phyloP scores from a whole-genome alignment of 2,113 vertebrate species.

The Bagarius yarrelli region DNA sequence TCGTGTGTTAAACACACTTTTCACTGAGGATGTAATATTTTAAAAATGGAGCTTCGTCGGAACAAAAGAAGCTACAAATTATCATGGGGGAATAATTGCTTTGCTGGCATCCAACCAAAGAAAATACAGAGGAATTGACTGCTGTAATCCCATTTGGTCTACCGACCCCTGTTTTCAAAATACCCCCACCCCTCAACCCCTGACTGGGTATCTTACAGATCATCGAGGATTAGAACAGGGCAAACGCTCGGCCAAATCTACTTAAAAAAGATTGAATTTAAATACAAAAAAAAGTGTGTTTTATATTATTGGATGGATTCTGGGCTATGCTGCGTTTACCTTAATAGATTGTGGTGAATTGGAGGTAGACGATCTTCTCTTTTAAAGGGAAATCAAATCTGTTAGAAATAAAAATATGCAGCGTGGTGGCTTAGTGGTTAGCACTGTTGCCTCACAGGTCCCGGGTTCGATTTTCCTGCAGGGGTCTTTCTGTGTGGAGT shows the following conservation, averaged over 20 bases:
- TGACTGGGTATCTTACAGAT: too few species aligned
- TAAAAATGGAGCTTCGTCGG: neutral
- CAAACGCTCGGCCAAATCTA: too few species aligned
- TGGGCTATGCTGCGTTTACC: neutral
- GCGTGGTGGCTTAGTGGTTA: too few species aligned
- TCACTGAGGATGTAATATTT: slow-evolving; percentile 3
- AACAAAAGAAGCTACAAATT: slow-evolving; percentile 19
- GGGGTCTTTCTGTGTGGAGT: too few species aligned
- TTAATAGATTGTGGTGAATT: neutral
- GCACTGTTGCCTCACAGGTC: too few species aligned
- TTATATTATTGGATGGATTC: neutral
- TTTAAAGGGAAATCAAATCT: neutral
- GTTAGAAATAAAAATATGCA: neutral
- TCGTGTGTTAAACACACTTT: slow-evolving; percentile 15
- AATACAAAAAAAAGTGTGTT: neutral
- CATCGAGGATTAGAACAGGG: too few species aligned
- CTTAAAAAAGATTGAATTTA: slow-evolving; percentile 3
- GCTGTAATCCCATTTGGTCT: slow-evolving; percentile 35
- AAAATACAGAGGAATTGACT: slow-evolving; percentile 35
- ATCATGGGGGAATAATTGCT: slow-evolving; percentile 39
- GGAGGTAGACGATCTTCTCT: neutral
- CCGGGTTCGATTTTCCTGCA: too few species aligned
- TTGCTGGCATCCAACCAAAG: slow-evolving; percentile 26
- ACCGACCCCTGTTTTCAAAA: slow-evolving; percentile 26
- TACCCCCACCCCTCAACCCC: too few species aligned